Evolutionary conservation across 2,888 invertebrate species (phyloP).

Genomic region (Ectemnius lituratus): DNA sequence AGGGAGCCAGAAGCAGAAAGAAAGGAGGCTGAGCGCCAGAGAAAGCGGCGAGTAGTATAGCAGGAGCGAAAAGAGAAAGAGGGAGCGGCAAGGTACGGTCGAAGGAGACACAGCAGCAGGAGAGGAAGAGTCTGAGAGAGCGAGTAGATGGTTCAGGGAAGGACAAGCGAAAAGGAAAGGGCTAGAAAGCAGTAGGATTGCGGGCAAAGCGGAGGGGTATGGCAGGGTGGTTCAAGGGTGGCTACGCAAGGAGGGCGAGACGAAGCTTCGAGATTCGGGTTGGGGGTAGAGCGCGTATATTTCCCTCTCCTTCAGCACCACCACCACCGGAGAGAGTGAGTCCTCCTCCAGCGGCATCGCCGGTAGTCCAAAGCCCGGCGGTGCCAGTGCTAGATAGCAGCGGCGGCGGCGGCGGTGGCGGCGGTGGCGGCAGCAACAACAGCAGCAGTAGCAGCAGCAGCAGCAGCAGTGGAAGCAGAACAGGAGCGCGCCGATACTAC

Average conservation of each 20-base stretch:
- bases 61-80: constrained; percentile 54
- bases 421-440: background rate
- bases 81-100: constrained; percentile 73
- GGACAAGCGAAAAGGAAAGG: constrained; percentile 70
- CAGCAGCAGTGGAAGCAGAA: constrained; percentile 33
- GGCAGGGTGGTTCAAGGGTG: constrained; percentile 78
- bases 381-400: constrained; percentile 14
- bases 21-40: constrained; percentile 76
- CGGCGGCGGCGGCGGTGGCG: background rate
- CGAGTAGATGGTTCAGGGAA: background rate
- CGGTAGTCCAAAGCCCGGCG: constrained; percentile 47
- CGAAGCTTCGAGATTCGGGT: constrained; percentile 56
- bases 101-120: constrained; percentile 28
- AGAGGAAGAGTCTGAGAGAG: background rate
- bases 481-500: constrained; percentile 23
- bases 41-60: constrained; percentile 73
- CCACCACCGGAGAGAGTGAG: constrained; percentile 42
- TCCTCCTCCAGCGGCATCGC: constrained; percentile 58
- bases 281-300: constrained; percentile 57
- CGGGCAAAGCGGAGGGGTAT: background rate
- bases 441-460: constrained; percentile 48
- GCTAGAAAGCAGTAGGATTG: constrained; percentile 64
- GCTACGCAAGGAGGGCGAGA: constrained; percentile 75
- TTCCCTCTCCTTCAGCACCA: constrained; percentile 55
- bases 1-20: constrained; percentile 66